These are phyloP conservation scores for Marasmarcha lunaedactyla DNA, from an alignment of 2,888 invertebrate species.

Conservation along the genomic window DNA sequence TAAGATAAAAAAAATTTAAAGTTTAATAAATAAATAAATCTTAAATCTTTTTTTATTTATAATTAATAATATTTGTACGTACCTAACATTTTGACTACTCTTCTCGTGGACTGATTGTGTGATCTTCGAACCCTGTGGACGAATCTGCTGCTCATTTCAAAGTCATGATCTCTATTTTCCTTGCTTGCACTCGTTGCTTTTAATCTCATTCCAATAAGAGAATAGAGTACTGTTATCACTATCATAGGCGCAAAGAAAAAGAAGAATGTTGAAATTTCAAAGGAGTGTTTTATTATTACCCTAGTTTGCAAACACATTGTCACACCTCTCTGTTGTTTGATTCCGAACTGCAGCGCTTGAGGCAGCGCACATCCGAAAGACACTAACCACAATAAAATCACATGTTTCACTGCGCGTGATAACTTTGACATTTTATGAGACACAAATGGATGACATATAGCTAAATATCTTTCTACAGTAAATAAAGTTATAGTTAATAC, in stretches of 20 bases:
- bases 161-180: slow-evolving; percentile 29
- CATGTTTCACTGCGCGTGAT: slow-evolving; percentile 84
- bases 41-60: too few species aligned
- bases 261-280: slow-evolving; percentile 77
- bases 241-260: slow-evolving; percentile 85
- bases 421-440: slow-evolving; percentile 89
- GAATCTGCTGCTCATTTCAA: slow-evolving; percentile 25
- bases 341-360: slow-evolving; percentile 68
- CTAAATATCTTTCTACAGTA: slow-evolving; percentile 80
- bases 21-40: too few species aligned
- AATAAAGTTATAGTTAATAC: slow-evolving; percentile 86
- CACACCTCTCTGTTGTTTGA: slow-evolving; percentile 43
- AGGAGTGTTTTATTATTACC: slow-evolving; percentile 71
- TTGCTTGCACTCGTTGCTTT: slow-evolving; percentile 50
- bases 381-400: slow-evolving; percentile 83
- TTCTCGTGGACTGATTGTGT: slow-evolving; percentile 72
- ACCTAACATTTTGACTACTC: slow-evolving; percentile 84
- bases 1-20: too few species aligned
- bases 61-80: too few species aligned
- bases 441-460: slow-evolving; percentile 73
- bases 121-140: slow-evolving; percentile 36
- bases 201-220: slow-evolving; percentile 73
- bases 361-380: slow-evolving; percentile 81
- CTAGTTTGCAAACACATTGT: slow-evolving; percentile 59
- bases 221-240: slow-evolving; percentile 79